Conservation (phyloP, 2,797 vertebrate species). For the Cossypha heuglini region DNA sequence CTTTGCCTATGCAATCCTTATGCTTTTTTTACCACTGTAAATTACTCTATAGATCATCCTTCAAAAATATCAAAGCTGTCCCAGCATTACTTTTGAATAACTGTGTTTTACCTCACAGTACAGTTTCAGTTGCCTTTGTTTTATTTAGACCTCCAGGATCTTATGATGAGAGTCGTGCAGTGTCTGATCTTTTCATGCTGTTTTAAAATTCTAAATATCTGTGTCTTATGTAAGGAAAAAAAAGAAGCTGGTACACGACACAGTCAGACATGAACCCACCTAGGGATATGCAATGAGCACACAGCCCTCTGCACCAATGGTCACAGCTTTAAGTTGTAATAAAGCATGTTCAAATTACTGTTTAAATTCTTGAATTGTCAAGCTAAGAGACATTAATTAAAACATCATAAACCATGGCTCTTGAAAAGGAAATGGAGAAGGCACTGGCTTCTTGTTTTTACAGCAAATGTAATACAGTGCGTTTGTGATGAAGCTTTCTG, state of each 20-base stretch:
- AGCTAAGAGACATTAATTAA: neutral
- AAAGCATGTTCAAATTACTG: neutral
- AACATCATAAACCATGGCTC: neutral
- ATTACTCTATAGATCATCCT: neutral
- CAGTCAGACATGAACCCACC: neutral
- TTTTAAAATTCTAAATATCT: neutral
- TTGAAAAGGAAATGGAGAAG: conserved; percentile 1
- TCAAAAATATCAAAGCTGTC: neutral
- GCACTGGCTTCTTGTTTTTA: neutral
- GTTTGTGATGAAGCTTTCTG: neutral
- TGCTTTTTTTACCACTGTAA: neutral
- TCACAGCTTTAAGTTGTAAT: neutral
- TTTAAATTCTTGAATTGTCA: neutral
- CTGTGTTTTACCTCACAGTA: neutral
- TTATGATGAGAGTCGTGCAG: neutral
- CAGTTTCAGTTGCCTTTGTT: neutral
- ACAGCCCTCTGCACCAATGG: neutral
- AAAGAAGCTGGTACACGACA: neutral
- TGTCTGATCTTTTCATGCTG: neutral
- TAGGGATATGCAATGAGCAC: neutral
- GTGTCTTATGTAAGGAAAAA: neutral
- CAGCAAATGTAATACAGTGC: neutral
- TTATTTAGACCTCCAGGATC: neutral
- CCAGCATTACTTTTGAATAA: neutral
- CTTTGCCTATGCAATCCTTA: neutral